These are phyloP conservation scores for Odontocolon sp. DNA, from an alignment of 2,888 invertebrate genomes.

Conservation along the genomic window DNA sequence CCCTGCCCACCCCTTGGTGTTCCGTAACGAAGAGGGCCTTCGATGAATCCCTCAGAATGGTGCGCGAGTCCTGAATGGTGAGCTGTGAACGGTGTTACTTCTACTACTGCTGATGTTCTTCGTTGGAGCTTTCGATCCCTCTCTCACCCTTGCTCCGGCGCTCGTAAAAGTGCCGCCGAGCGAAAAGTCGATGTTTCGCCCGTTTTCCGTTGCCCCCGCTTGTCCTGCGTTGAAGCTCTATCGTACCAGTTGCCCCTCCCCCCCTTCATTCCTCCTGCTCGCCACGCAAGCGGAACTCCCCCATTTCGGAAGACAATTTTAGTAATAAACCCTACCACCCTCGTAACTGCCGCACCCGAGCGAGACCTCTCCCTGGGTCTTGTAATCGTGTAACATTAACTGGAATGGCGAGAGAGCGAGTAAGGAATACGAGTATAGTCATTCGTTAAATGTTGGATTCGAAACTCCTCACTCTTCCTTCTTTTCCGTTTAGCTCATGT, in stretches of 20 bases:
- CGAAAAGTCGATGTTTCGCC: constrained; percentile 57
- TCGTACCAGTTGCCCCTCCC: constrained; percentile 13
- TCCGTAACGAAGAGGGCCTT: constrained; percentile 73
- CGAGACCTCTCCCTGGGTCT: constrained; percentile 13
- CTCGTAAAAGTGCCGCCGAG: constrained; percentile 59
- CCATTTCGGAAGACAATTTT: constrained; percentile 55
- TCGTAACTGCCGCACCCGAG: constrained; percentile 33
- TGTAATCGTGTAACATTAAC: constrained; percentile 37
- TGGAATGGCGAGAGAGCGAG: constrained; percentile 9
- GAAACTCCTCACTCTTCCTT: neutral
- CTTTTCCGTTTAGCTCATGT: neutral
- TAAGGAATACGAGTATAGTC: constrained; percentile 6
- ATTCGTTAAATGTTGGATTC: constrained; percentile 15
- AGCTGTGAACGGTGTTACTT: constrained; percentile 40
- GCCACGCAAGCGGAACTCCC: constrained; percentile 31
- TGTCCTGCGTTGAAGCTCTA: constrained; percentile 12
- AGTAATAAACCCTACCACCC: constrained; percentile 50
- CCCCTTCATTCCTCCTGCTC: constrained; percentile 35
- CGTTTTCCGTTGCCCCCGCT: constrained; percentile 50
- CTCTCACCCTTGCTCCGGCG: constrained; percentile 18
- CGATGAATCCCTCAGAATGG: constrained; percentile 72
- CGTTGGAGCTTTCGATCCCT: constrained; percentile 42
- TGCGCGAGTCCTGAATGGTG: constrained; percentile 38
- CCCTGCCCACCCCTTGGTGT: constrained; percentile 2
- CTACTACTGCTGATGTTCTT: constrained; percentile 36